These are phyloP conservation scores for Cettia cetti DNA, from an alignment of 2,113 vertebrate genomes.

Conservation along the genomic window DNA sequence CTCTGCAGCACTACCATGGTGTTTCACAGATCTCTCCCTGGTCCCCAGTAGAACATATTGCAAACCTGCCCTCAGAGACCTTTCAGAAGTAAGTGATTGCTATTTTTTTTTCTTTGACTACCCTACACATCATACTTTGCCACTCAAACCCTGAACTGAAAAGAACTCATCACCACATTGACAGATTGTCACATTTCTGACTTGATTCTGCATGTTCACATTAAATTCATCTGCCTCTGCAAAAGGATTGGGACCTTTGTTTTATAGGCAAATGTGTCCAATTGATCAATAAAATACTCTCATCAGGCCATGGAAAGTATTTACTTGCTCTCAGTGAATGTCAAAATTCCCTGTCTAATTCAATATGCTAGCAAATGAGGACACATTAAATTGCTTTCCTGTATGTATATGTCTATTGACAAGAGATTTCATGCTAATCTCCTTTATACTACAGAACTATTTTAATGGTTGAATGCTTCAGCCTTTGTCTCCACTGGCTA, in stretches of 20 bases:
- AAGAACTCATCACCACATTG: neutral
- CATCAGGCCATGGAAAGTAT: neutral
- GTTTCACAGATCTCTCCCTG: neutral
- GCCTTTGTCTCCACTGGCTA: neutral
- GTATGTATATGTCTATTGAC: neutral
- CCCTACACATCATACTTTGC: neutral
- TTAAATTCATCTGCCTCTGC: neutral
- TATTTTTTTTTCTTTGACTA: neutral
- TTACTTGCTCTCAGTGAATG: neutral
- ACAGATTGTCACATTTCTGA: neutral
- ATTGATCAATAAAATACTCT: neutral
- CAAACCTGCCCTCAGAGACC: neutral
- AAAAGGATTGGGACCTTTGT: neutral
- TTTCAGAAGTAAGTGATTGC: neutral
- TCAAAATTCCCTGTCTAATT: slow-evolving; percentile 15
- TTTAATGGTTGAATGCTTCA: slow-evolving; percentile 25
- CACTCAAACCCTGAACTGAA: neutral
- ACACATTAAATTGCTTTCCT: slow-evolving; percentile 25
- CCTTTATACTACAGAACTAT: neutral
- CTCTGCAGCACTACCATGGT: neutral
- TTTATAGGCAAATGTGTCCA: neutral
- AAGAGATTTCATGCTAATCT: slow-evolving; percentile 30
- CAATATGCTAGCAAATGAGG: slow-evolving; percentile 13
- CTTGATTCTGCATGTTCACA: neutral
- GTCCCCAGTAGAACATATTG: neutral